Conservation (phyloP, 2,797 vertebrate genomes). For the Tangara arthus region DNA sequence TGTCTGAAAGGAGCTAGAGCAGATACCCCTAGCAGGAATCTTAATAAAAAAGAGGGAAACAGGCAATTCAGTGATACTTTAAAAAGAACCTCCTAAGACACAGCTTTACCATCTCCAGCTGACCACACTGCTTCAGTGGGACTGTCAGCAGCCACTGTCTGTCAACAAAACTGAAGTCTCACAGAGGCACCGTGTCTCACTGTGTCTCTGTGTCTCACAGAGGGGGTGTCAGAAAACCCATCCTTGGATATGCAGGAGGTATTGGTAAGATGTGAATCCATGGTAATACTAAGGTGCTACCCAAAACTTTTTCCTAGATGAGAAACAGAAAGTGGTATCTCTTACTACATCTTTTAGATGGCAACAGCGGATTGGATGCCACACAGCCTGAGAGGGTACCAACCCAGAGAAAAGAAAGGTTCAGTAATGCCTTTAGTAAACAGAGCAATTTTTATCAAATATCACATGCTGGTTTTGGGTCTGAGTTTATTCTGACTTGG, state of each 20-base stretch:
- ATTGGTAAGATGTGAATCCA: background rate
- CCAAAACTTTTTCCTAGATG: background rate
- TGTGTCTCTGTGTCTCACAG: background rate
- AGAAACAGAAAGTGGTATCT: background rate
- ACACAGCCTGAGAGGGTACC: background rate
- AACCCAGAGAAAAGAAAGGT: background rate
- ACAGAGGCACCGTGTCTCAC: too few species aligned
- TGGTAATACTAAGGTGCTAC: background rate
- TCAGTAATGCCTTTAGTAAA: background rate
- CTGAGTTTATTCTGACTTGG: background rate
- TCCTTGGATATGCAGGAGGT: background rate
- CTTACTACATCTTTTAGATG: background rate
- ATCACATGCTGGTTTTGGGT: background rate
- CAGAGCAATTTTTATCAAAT: background rate
- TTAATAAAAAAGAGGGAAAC: background rate
- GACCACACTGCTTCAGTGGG: background rate
- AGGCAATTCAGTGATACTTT: background rate
- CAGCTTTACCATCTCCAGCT: background rate
- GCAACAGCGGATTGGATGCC: background rate
- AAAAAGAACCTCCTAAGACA: background rate
- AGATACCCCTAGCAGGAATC: background rate
- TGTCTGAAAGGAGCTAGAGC: background rate
- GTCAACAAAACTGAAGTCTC: background rate
- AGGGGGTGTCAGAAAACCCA: background rate
- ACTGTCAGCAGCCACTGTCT: background rate